phyloP scores from a whole-genome alignment of 2,888 invertebrate species.

The Apeira syringaria region DNA sequence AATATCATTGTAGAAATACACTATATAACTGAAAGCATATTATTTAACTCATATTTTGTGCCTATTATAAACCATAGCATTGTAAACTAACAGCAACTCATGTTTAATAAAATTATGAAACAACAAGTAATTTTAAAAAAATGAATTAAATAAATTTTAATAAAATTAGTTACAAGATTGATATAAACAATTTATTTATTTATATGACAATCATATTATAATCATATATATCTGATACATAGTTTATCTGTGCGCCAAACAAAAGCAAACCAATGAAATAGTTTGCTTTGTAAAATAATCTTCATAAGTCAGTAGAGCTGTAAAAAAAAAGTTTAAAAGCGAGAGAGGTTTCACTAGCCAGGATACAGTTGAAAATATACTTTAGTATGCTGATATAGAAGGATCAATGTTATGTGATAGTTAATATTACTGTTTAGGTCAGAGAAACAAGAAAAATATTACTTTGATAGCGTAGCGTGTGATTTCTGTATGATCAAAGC shows the following conservation, averaged over 20 bases:
- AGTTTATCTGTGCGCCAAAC: constrained; percentile 1
- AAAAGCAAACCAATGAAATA: not conserved
- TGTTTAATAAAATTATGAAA: too few species aligned
- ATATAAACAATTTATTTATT: too few species aligned
- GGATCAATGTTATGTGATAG: not conserved
- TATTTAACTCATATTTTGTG: too few species aligned
- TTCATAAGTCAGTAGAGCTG: constrained; percentile 4
- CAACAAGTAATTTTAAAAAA: too few species aligned
- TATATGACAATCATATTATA: too few species aligned
- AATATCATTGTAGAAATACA: too few species aligned
- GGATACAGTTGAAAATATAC: not conserved
- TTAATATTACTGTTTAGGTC: not conserved
- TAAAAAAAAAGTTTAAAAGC: not conserved
- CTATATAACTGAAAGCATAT: too few species aligned
- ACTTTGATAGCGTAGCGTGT: not conserved
- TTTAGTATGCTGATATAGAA: not conserved
- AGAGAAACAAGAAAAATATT: not conserved
- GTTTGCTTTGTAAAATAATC: constrained; percentile 6
- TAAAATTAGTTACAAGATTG: too few species aligned
- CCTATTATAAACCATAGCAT: too few species aligned
- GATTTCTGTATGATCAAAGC: not conserved
- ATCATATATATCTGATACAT: too few species aligned
- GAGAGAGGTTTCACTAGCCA: not conserved
- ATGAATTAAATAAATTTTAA: too few species aligned
- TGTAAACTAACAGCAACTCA: too few species aligned